These are phyloP conservation scores for Corythaeola cristata DNA, from an alignment of 2,113 vertebrate species.

Conservation along the genomic window DNA sequence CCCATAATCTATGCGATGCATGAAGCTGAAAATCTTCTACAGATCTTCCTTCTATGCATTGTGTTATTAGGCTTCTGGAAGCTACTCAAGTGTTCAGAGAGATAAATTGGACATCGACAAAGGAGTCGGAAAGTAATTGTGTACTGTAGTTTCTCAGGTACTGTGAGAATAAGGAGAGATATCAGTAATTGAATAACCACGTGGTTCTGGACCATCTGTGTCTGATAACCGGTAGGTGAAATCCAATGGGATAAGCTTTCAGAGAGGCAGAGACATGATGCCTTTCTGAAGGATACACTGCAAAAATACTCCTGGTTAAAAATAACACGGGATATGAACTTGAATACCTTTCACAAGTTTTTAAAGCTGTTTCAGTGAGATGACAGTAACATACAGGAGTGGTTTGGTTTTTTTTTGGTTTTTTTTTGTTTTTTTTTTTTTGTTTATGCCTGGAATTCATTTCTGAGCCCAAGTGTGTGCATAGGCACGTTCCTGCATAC, in stretches of 20 bases:
- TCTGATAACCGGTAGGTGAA: not conserved
- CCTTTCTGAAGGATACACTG: not conserved
- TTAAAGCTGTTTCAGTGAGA: not conserved
- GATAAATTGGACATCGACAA: not conserved
- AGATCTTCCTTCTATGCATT: not conserved
- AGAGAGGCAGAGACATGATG: not conserved
- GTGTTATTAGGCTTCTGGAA: not conserved
- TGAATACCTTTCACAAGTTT: not conserved
- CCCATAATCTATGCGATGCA: not conserved
- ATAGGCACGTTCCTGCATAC: not conserved
- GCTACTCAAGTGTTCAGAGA: not conserved
- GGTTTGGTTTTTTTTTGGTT: too few species aligned
- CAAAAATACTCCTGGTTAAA: not conserved
- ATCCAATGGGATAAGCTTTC: not conserved
- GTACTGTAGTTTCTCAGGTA: not conserved
- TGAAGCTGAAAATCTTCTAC: not conserved
- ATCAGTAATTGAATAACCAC: not conserved
- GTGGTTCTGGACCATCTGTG: not conserved
- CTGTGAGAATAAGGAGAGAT: not conserved
- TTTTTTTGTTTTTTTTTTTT: not conserved
- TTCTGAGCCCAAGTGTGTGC: not conserved
- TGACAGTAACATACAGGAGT: not conserved
- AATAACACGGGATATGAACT: not conserved
- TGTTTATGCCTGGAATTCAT: not conserved
- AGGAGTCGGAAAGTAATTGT: not conserved